Conservation (phyloP, 2,888 invertebrate species). For the Hetaerina titia region DNA sequence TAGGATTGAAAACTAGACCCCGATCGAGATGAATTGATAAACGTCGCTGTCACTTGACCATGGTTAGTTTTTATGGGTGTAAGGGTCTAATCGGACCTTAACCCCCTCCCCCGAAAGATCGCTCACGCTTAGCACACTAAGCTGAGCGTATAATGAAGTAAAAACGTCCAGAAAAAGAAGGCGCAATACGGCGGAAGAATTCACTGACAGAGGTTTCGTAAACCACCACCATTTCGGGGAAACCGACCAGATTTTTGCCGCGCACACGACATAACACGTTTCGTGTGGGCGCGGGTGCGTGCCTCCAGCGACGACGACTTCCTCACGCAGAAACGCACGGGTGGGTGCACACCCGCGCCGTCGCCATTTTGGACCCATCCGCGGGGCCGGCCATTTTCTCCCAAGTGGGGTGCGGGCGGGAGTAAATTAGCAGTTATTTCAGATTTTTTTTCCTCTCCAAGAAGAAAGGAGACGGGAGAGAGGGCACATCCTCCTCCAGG, state of each 20-base stretch:
- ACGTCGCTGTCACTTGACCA: neutral
- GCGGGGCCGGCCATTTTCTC: neutral
- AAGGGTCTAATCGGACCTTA: neutral
- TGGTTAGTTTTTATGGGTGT: neutral
- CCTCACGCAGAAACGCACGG: neutral
- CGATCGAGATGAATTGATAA: neutral
- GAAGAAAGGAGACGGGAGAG: neutral
- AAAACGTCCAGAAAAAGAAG: neutral
- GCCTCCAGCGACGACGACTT: neutral
- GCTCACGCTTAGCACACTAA: neutral
- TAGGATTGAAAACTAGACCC: neutral
- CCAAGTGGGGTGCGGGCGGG: neutral
- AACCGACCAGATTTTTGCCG: neutral
- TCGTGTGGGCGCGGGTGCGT: neutral
- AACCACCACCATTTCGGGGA: neutral
- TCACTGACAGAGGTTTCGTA: neutral
- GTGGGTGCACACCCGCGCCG: neutral
- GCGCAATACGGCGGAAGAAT: neutral
- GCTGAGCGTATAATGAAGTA: neutral
- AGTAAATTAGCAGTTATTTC: conserved; percentile 22
- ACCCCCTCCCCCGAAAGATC: neutral
- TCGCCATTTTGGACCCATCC: neutral
- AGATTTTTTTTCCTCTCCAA: neutral
- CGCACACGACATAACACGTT: neutral
- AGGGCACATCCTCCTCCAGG: neutral